Conservation (phyloP, 1,140 invertebrate species). For the Drosophila suzukii region DNA sequence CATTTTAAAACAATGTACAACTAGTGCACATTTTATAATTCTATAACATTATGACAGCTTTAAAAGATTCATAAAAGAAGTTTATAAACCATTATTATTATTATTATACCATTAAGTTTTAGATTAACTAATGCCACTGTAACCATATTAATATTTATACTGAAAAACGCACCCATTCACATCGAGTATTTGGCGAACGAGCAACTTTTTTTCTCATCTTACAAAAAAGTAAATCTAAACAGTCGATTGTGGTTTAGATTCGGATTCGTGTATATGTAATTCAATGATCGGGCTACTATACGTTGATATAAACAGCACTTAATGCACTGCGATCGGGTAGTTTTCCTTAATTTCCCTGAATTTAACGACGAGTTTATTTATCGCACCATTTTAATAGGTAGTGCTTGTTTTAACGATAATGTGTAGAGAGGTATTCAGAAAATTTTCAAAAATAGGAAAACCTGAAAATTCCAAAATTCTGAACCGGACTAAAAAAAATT, state of each 20-base stretch:
- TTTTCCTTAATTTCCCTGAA: background rate
- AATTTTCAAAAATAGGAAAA: background rate
- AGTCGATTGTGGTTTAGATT: constrained; percentile 4
- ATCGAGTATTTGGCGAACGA: background rate
- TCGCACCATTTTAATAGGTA: background rate
- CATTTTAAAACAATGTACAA: too few species aligned
- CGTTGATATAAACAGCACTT: background rate
- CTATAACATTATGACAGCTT: too few species aligned
- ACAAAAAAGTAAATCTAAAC: constrained; percentile 1
- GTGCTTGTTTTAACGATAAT: background rate
- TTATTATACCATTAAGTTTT: background rate
- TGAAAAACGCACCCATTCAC: constrained; percentile 8
- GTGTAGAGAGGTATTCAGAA: background rate
- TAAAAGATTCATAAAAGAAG: too few species aligned
- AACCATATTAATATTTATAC: background rate
- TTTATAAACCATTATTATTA: too few species aligned
- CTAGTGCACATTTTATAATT: too few species aligned
- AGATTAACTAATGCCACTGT: background rate
- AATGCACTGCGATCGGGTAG: background rate
- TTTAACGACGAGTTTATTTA: background rate
- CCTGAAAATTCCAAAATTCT: too few species aligned
- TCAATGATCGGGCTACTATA: background rate
- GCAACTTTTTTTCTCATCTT: constrained; percentile 3
- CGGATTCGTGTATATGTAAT: background rate
- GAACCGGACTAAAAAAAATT: too few species aligned